These are phyloP conservation scores for Lydus trimaculatus DNA, from an alignment of 2,888 invertebrate species.

Conservation along the genomic window DNA sequence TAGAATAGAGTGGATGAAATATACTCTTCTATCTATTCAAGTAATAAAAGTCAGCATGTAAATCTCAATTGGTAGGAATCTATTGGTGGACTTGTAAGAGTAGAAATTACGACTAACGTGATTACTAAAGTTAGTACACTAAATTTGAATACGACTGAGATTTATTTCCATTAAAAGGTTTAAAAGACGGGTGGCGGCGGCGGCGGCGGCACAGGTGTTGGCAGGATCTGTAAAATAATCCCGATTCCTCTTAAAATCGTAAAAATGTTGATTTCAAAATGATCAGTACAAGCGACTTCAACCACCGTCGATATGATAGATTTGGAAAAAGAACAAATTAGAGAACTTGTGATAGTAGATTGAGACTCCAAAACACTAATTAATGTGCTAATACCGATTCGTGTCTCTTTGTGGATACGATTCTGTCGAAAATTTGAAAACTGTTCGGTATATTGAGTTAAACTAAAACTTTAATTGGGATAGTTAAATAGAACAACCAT, in stretches of 20 bases:
- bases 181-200: too few species aligned
- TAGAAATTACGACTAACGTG: neutral
- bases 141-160: neutral
- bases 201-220: neutral
- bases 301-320: too few species aligned
- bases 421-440: neutral
- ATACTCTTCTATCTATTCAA: neutral
- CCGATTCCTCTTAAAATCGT: neutral
- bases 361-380: neutral
- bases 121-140: neutral
- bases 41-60: neutral
- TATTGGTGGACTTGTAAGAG: neutral
- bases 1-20: too few species aligned
- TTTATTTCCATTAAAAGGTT: neutral
- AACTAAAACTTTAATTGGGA: neutral
- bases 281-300: too few species aligned
- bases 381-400: neutral
- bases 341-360: too few species aligned
- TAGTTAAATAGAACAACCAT: neutral
- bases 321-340: neutral
- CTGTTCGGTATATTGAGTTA: neutral
- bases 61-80: neutral
- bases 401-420: neutral
- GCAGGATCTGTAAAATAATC: neutral
- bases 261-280: neutral